Percentiles rank a stretch among this genome's conserved stretches.
These are phyloP conservation scores for Didymodactylos carnosus DNA, from an alignment of 2,888 invertebrate species.

Conservation along the genomic window DNA sequence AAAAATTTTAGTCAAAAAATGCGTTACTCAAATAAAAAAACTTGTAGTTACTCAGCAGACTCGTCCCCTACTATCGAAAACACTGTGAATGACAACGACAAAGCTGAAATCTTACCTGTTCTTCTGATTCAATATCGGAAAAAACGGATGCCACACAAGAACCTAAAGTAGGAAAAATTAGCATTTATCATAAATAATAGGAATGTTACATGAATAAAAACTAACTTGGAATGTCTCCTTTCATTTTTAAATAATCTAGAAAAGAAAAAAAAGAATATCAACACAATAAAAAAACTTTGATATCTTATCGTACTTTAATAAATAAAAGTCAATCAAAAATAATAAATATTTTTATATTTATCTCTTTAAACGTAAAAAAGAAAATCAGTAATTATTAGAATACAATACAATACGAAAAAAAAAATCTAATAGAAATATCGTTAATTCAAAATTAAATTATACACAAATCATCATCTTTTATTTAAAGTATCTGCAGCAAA, in stretches of 20 bases:
- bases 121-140: not conserved
- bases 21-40: not conserved
- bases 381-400: not conserved
- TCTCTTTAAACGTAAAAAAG: not conserved
- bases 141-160: not conserved
- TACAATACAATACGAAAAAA: not conserved
- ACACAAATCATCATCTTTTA: too few species aligned
- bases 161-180: too few species aligned
- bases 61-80: too few species aligned
- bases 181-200: too few species aligned
- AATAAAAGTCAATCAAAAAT: not conserved
- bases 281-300: not conserved
- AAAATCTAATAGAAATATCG: too few species aligned
- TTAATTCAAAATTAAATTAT: too few species aligned
- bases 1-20: too few species aligned
- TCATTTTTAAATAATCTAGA: not conserved
- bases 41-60: too few species aligned
- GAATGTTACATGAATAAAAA: too few species aligned
- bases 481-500: too few species aligned
- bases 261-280: not conserved
- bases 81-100: too few species aligned
- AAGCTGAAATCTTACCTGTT: too few species aligned
- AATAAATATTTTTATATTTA: not conserved
- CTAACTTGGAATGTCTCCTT: not conserved
- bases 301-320: not conserved